phyloP scores from a whole-genome alignment of 2,113 vertebrate species.

The Nothoprocta perdicaria region DNA sequence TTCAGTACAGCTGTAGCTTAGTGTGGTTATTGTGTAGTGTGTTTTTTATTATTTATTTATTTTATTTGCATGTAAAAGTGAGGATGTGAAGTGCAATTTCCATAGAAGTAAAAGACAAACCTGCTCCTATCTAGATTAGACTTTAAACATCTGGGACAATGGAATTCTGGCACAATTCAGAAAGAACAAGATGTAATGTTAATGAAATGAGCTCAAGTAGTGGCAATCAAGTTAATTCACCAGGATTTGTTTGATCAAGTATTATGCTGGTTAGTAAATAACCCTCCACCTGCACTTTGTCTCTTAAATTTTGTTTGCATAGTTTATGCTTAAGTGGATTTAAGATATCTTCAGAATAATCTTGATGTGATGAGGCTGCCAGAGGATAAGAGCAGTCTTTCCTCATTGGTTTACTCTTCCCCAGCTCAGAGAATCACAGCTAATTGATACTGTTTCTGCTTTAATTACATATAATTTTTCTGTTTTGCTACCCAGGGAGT shows the following conservation, averaged over 20 bases:
- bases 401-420: conserved; percentile 75
- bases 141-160: neutral
- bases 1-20: neutral
- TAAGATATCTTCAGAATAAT: conserved; percentile 67
- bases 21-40: neutral
- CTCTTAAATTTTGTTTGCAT: conserved; percentile 53
- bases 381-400: conserved; percentile 70
- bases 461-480: conserved; percentile 85
- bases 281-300: conserved; percentile 55
- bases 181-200: neutral
- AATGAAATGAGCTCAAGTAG: conserved; percentile 29
- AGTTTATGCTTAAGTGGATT: conserved; percentile 60
- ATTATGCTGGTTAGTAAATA: conserved; percentile 22
- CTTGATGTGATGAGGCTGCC: conserved; percentile 68
- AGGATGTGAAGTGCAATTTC: neutral
- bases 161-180: neutral
- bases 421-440: conserved; percentile 77
- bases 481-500: conserved; percentile 80
- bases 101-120: neutral
- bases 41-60: neutral
- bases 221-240: conserved; percentile 45
- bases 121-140: neutral
- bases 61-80: neutral
- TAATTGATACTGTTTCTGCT: conserved; percentile 83
- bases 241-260: conserved; percentile 29